Percentiles rank a stretch among this genome's conserved stretches.
These are phyloP conservation scores for Catalaphyllia jardinei DNA, from an alignment of 64 coral and sea anemone species.

Conservation along the genomic window DNA sequence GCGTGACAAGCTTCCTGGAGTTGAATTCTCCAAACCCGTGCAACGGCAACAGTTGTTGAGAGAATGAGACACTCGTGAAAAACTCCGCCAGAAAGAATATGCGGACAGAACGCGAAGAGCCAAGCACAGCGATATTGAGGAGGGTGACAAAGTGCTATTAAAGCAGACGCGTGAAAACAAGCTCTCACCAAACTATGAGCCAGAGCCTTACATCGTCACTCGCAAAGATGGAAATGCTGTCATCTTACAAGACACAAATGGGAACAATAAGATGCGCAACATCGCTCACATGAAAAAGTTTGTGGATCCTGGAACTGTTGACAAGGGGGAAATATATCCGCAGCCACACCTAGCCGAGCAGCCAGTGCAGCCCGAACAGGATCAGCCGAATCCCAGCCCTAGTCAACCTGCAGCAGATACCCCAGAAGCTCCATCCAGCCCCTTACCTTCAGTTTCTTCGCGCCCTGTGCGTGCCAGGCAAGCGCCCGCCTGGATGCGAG, in stretches of 20 bases:
- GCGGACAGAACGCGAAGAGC: conserved; percentile 13
- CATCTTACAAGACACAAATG: not conserved
- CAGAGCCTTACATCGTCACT: conserved; percentile 5
- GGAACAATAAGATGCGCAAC: conserved; percentile 24
- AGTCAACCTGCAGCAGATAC: no score
- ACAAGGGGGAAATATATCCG: not conserved
- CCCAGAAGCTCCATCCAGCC: no score
- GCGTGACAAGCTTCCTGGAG: conserved; percentile 37
- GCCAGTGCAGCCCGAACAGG: no score
- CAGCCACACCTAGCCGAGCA: no score
- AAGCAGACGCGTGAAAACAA: conserved; percentile 65
- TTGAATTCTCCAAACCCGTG: conserved; percentile 16
- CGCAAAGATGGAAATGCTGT: conserved; percentile 37
- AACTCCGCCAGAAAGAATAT: conserved; percentile 6
- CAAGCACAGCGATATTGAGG: conserved; percentile 33
- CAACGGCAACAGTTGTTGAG: conserved; percentile 39
- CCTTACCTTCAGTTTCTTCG: no score
- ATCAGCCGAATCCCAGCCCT: no score
- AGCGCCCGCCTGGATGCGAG: no score
- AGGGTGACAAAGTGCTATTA: conserved; percentile 54
- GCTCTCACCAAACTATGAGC: conserved; percentile 40
- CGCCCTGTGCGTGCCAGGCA: no score
- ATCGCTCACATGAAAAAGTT: not conserved
- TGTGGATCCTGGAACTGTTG: not conserved
- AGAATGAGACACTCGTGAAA: conserved; percentile 45